A percentile compares a stretch with the other conserved stretches of the same genome.
phyloP scores from a whole-genome alignment of 2,888 invertebrate species.

The Gortyna flavago region DNA sequence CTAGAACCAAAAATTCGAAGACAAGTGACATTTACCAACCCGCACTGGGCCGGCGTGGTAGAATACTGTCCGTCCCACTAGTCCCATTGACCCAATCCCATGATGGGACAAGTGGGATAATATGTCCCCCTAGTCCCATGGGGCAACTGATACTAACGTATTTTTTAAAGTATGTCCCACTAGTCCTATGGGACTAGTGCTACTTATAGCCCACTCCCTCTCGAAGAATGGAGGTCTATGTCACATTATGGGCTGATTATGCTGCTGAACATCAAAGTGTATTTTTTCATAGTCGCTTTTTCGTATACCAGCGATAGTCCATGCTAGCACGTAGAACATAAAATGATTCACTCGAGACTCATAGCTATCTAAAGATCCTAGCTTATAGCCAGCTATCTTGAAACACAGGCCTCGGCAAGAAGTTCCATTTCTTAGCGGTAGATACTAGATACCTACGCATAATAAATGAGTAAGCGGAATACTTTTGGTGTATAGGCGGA shows the following conservation, averaged over 20 bases:
- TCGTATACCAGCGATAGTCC: neutral
- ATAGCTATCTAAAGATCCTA: neutral
- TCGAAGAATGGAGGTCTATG: neutral
- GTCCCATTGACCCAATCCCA: no score
- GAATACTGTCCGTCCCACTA: no score
- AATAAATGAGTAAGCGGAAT: conserved; percentile 37
- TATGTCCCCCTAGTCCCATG: no score
- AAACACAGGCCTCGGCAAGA: conserved; percentile 1
- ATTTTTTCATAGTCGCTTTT: neutral
- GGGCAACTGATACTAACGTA: no score
- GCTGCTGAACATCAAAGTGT: neutral
- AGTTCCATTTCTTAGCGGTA: neutral
- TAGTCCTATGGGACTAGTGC: no score
- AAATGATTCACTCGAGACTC: neutral
- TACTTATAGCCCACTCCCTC: no score
- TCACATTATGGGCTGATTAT: neutral
- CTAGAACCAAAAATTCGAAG: neutral
- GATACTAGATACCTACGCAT: neutral
- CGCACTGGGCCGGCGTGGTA: neutral
- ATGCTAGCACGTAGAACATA: neutral
- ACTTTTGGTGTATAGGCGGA: conserved; percentile 24
- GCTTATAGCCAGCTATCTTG: neutral
- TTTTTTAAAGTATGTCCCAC: no score
- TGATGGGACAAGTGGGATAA: no score
- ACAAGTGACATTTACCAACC: neutral